Conservation (phyloP, 1,140 invertebrate genomes). For the Marisa cornuarietis region DNA sequence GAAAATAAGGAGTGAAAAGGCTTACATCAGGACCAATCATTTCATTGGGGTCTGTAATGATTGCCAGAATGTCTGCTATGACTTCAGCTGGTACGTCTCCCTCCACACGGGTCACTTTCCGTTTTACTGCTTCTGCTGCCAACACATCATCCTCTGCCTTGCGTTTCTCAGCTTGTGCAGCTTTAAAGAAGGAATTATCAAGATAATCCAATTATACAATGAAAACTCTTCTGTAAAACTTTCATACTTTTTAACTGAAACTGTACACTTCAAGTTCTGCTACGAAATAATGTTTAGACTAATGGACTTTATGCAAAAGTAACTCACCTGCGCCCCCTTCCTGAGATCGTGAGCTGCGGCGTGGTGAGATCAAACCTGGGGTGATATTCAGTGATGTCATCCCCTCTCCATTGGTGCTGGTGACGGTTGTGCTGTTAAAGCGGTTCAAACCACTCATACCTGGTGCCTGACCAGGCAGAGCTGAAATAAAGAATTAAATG, state of each 20-base stretch:
- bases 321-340: slow-evolving; percentile 33
- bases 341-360: slow-evolving; percentile 46
- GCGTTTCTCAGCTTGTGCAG: slow-evolving; percentile 25
- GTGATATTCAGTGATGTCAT: slow-evolving; percentile 77
- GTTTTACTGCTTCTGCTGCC: neutral
- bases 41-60: slow-evolving; percentile 78
- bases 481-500: slow-evolving; percentile 1
- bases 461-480: slow-evolving; percentile 37
- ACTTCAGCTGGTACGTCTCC: slow-evolving; percentile 72
- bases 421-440: slow-evolving; percentile 41
- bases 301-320: no score
- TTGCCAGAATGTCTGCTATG: slow-evolving; percentile 79
- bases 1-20: slow-evolving; percentile 17
- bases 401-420: slow-evolving; percentile 65
- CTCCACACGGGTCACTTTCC: slow-evolving; percentile 54
- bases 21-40: slow-evolving; percentile 84
- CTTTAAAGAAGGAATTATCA: neutral
- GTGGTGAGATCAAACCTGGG: slow-evolving; percentile 65
- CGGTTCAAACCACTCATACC: slow-evolving; percentile 55
- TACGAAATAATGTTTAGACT: no score
- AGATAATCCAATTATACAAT: slow-evolving; percentile 2
- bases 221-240: neutral
- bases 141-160: slow-evolving; percentile 30
- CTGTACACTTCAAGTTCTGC: no score
- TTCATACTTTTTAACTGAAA: no score